phyloP scores from a whole-genome alignment of 2,797 vertebrate species.

The Hafferia zeledoni region DNA sequence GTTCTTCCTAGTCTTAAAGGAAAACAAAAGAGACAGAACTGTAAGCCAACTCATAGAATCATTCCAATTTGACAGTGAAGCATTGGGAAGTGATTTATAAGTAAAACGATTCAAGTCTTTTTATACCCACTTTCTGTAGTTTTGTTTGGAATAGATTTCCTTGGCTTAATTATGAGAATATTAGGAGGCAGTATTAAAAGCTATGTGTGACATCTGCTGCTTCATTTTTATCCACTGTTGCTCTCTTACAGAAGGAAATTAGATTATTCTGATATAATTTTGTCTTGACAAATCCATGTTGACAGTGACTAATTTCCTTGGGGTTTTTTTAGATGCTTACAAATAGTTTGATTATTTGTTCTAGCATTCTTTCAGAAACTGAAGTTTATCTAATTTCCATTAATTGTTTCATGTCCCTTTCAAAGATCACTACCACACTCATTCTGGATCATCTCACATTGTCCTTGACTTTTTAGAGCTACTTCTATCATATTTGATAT shows the following conservation, averaged over 20 bases:
- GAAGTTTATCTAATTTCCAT: neutral
- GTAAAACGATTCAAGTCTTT: neutral
- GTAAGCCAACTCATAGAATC: neutral
- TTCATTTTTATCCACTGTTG: neutral
- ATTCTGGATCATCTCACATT: neutral
- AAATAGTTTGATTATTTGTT: constrained; percentile 1
- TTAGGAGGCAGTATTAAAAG: neutral
- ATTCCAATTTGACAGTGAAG: neutral
- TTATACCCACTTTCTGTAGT: neutral
- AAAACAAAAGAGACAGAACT: neutral
- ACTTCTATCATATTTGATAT: neutral
- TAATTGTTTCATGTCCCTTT: neutral
- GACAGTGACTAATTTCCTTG: neutral
- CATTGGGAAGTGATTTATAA: neutral
- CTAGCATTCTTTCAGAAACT: neutral
- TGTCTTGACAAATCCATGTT: neutral
- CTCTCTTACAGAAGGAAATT: neutral
- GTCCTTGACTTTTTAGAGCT: neutral
- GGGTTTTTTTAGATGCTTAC: neutral
- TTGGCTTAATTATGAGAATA: neutral
- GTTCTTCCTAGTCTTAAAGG: neutral
- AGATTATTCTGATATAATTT: constrained; percentile 19
- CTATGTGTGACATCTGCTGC: constrained; percentile 8
- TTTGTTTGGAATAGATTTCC: neutral
- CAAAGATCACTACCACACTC: neutral